Evolutionary conservation across 2,113 vertebrate genomes (phyloP).

Genomic region (Progne subis): DNA sequence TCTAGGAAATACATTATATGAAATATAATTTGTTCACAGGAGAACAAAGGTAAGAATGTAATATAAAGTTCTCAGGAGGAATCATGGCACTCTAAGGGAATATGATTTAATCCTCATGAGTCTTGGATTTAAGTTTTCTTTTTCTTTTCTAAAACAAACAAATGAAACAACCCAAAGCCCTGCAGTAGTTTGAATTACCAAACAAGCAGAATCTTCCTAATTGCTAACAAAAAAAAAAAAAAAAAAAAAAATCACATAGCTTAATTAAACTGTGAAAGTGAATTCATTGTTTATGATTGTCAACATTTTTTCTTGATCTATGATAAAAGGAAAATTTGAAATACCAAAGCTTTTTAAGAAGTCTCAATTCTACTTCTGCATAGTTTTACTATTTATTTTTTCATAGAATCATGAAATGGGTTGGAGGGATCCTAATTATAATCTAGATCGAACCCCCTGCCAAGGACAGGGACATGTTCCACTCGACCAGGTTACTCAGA

Average conservation of each 20-base stretch:
- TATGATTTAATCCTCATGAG: background rate
- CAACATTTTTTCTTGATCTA: background rate
- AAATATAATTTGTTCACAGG: background rate
- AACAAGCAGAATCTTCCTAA: background rate
- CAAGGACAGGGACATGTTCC: background rate
- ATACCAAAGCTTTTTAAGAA: background rate
- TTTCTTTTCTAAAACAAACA: background rate
- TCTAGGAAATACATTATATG: background rate
- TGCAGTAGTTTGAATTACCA: background rate
- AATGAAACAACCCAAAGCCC: background rate
- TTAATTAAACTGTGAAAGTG: background rate
- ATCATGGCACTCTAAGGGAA: background rate
- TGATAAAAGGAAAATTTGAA: background rate
- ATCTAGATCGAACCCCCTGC: background rate
- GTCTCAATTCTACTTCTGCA: background rate
- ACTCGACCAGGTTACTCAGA: background rate
- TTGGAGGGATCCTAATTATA: background rate
- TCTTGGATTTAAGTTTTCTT: background rate
- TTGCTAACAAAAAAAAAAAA: background rate
- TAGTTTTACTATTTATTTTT: background rate
- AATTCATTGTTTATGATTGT: background rate
- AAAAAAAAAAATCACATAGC: background rate
- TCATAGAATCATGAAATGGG: background rate
- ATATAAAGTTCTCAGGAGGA: background rate
- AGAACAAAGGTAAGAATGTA: background rate